phyloP scores from a whole-genome alignment of 2,888 invertebrate genomes.

The Cantharis rufa region DNA sequence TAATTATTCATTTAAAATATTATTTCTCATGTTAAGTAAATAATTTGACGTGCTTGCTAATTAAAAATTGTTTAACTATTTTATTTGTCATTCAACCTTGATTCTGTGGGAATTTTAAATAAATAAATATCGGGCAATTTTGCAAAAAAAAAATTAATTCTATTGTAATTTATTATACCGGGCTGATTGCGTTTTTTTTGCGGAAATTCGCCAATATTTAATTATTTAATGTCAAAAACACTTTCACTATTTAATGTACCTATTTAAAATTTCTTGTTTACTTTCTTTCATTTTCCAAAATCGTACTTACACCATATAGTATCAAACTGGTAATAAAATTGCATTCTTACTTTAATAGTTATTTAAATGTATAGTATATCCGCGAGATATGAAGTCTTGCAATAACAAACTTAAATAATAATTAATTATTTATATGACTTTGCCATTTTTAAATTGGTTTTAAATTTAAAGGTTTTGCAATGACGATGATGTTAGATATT shows the following conservation, averaged over 20 bases:
- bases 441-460: not conserved
- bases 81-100: not conserved
- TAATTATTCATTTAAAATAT: not conserved
- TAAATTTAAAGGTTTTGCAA: not conserved
- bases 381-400: not conserved
- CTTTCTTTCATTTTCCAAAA: not conserved
- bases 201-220: not conserved
- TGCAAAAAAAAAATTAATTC: not conserved
- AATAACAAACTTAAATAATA: not conserved
- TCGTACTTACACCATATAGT: not conserved
- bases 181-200: not conserved
- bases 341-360: not conserved
- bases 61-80: not conserved
- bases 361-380: not conserved
- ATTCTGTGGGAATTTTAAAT: not conserved
- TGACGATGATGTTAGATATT: not conserved
- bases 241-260: not conserved
- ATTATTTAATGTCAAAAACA: not conserved
- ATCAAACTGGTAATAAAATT: not conserved
- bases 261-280: not conserved
- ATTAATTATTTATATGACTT: not conserved
- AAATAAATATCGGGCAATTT: not conserved
- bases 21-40: not conserved
- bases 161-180: not conserved
- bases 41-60: not conserved